Conservation (phyloP, 2,113 vertebrate genomes). For the Pangasianodon hypophthalmus region DNA sequence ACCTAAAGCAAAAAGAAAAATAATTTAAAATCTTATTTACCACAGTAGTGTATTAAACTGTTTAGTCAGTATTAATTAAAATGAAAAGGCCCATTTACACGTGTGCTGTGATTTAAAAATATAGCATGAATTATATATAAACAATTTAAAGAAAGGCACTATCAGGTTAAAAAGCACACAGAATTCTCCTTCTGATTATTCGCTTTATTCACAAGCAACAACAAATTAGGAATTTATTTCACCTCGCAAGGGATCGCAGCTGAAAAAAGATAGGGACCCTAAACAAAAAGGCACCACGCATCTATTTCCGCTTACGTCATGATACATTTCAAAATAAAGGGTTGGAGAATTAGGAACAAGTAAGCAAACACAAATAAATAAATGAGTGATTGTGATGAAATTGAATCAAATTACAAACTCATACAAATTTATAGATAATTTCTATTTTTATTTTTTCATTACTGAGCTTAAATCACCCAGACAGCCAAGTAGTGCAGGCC, state of each 20-base stretch:
- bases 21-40: neutral
- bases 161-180: neutral
- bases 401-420: neutral
- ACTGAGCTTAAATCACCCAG: too few species aligned
- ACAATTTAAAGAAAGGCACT: neutral
- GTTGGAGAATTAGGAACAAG: neutral
- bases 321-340: constrained; percentile 1
- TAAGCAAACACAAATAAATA: neutral
- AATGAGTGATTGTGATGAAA: neutral
- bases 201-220: neutral
- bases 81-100: neutral
- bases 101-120: neutral
- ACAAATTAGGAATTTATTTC: neutral
- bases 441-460: too few species aligned
- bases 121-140: neutral
- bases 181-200: neutral
- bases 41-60: neutral
- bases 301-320: neutral
- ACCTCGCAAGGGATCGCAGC: neutral
- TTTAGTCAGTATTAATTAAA: neutral
- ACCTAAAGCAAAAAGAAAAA: neutral
- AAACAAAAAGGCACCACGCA: neutral
- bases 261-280: neutral
- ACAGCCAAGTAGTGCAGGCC: too few species aligned
- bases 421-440: neutral